phyloP scores from a whole-genome alignment of 2,113 vertebrate species.

The Pristiophorus japonicus region DNA sequence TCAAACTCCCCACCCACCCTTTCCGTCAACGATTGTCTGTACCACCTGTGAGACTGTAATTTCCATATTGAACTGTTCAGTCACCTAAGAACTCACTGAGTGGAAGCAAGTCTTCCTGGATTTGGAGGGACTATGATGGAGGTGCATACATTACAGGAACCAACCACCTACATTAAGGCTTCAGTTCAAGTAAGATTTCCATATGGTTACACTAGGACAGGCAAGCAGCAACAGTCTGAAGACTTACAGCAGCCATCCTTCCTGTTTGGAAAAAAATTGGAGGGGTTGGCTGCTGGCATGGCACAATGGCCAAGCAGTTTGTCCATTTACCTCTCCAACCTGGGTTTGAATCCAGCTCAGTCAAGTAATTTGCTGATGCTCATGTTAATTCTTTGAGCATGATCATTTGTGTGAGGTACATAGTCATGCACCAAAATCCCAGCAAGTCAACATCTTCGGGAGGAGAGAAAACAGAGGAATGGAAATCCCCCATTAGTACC shows the following conservation, averaged over 20 bases:
- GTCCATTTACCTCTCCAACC: not conserved
- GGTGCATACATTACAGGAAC: no score
- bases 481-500: not conserved
- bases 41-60: no score
- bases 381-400: not conserved
- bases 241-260: no score
- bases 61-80: no score
- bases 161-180: no score
- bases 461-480: not conserved
- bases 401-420: not conserved
- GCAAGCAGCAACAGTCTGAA: not conserved
- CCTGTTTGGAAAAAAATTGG: no score
- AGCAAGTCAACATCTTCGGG: not conserved
- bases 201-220: not conserved
- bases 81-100: no score
- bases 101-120: no score
- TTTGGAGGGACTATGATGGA: no score
- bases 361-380: not conserved
- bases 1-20: no score
- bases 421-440: not conserved
- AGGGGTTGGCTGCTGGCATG: not conserved
- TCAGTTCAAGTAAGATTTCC: not conserved
- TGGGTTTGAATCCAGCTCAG: not conserved
- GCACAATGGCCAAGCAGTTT: not conserved
- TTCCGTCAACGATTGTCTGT: no score